Conservation (phyloP, 2,888 invertebrate genomes). For the Leptodirus hochenwartii region DNA sequence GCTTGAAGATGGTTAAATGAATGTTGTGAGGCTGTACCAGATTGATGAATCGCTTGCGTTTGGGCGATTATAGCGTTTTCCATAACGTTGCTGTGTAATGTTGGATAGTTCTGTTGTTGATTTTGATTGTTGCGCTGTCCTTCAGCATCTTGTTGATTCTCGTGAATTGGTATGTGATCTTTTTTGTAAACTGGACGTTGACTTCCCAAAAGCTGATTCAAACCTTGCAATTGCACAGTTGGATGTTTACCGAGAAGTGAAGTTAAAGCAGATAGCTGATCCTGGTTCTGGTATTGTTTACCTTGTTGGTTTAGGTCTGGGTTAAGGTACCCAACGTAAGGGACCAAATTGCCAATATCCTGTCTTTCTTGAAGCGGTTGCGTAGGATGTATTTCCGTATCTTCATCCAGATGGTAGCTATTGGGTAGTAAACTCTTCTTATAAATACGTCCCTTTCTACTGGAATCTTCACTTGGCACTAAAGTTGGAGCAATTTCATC, state of each 20-base stretch:
- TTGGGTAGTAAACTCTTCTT: slow-evolving; percentile 10
- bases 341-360: background rate
- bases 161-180: slow-evolving; percentile 28
- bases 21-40: slow-evolving; percentile 4
- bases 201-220: slow-evolving; percentile 26
- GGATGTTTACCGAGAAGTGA: slow-evolving; percentile 32
- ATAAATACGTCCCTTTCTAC: slow-evolving; percentile 6
- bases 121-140: slow-evolving; percentile 27
- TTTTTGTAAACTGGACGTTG: slow-evolving; percentile 6
- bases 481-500: background rate
- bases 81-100: too few species aligned
- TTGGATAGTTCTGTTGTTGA: too few species aligned
- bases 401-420: slow-evolving; percentile 8
- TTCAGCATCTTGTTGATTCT: slow-evolving; percentile 28
- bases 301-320: background rate
- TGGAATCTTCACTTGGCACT: background rate
- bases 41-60: slow-evolving; percentile 7
- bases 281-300: slow-evolving; percentile 2
- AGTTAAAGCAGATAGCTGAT: slow-evolving; percentile 26
- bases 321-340: slow-evolving; percentile 2
- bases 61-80: too few species aligned
- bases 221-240: slow-evolving; percentile 30
- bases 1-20: slow-evolving; percentile 18
- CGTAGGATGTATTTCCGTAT: slow-evolving; percentile 3
- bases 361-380: slow-evolving; percentile 6